phyloP scores from a whole-genome alignment of 2,113 vertebrate genomes.

The Misgurnus anguillicaudatus region DNA sequence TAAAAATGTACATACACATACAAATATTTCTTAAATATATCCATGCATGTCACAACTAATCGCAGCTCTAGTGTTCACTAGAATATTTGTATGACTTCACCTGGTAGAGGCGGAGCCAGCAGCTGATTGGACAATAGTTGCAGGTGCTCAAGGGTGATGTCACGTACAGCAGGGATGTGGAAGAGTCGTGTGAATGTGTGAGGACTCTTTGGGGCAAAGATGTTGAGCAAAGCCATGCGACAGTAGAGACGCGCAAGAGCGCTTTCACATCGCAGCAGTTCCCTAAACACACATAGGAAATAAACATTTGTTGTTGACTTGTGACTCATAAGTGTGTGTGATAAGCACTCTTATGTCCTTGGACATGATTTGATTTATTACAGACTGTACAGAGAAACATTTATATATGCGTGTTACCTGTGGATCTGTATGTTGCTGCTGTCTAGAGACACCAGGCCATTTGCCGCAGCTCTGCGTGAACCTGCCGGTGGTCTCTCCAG shows the following conservation, averaged over 20 bases:
- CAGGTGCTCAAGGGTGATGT: conserved; percentile 96
- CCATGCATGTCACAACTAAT: too few species aligned
- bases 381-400: not conserved
- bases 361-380: too few species aligned
- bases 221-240: conserved; percentile 94
- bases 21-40: too few species aligned
- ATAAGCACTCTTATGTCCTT: not conserved
- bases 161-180: conserved; percentile 92
- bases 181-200: conserved; percentile 96
- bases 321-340: not conserved
- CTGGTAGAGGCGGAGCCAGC: conserved; percentile 92
- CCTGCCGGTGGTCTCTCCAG: conserved; percentile 92
- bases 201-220: conserved; percentile 94
- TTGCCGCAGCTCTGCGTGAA: conserved; percentile 91
- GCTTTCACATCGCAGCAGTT: conserved; percentile 91
- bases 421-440: conserved; percentile 98
- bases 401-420: conserved; percentile 73
- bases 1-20: too few species aligned
- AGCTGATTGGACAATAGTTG: conserved; percentile 96
- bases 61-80: too few species aligned
- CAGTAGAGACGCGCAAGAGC: conserved; percentile 91
- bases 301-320: not conserved
- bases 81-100: conserved; percentile 68
- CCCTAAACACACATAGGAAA: conserved; percentile 69
- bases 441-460: conserved; percentile 91